Percentiles rank a stretch among this genome's conserved stretches.
phyloP scores from a whole-genome alignment of 2,888 invertebrate genomes.

The Nymphalis urticae region DNA sequence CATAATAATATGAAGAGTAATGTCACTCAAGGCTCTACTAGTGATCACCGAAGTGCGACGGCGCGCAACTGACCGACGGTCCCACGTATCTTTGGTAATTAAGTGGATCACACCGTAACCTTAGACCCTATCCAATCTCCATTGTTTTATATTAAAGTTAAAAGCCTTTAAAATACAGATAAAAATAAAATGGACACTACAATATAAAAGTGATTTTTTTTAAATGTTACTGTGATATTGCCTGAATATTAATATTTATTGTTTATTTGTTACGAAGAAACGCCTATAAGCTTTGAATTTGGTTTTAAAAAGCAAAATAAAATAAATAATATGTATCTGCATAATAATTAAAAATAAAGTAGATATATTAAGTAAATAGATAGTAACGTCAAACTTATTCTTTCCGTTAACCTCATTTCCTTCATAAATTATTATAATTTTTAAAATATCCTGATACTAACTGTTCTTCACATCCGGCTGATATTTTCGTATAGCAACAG shows the following conservation, averaged over 20 bases:
- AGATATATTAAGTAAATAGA: too few species aligned
- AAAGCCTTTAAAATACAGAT: neutral
- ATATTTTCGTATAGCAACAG: constrained; percentile 90
- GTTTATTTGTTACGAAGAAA: too few species aligned
- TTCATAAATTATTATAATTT: neutral
- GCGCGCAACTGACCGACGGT: constrained; percentile 32
- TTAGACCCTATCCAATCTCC: constrained; percentile 33
- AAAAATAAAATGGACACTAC: too few species aligned
- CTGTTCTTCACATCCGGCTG: constrained; percentile 79
- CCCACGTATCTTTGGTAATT: constrained; percentile 52
- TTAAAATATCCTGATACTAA: constrained; percentile 53
- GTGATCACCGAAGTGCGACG: constrained; percentile 47
- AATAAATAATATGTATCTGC: too few species aligned
- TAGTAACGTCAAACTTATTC: too few species aligned
- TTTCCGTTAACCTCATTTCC: too few species aligned
- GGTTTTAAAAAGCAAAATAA: too few species aligned
- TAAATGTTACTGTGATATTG: too few species aligned
- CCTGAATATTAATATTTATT: too few species aligned
- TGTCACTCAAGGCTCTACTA: constrained; percentile 62
- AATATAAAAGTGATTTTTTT: too few species aligned
- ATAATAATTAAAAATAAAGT: too few species aligned
- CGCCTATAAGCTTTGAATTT: too few species aligned
- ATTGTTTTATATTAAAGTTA: constrained; percentile 22
- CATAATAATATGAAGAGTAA: constrained; percentile 12
- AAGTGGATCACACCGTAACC: constrained; percentile 62